These are phyloP conservation scores for Bombus confusus DNA, from an alignment of 1,140 invertebrate genomes.

Conservation along the genomic window DNA sequence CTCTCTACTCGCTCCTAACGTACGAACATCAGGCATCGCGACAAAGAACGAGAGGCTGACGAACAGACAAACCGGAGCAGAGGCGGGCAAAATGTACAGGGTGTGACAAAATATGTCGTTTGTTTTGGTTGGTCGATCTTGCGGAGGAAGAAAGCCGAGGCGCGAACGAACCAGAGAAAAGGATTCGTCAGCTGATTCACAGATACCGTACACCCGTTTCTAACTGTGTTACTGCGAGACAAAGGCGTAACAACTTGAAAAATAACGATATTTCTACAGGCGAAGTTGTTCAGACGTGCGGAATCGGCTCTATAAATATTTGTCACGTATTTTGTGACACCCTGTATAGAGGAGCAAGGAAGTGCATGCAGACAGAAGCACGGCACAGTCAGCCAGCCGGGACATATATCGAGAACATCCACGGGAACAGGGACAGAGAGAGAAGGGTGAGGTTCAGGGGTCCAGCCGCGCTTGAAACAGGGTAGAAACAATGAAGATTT, in stretches of 20 bases:
- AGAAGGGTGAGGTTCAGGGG: conserved; percentile 1
- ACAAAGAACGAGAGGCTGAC: conserved; percentile 19
- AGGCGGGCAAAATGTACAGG: not conserved
- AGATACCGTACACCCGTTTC: too few species aligned
- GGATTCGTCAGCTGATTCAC: not conserved
- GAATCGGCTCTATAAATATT: not conserved
- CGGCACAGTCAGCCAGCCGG: conserved; percentile 11
- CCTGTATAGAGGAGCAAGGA: conserved; percentile 26
- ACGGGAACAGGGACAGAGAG: conserved; percentile 6
- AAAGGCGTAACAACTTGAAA: too few species aligned
- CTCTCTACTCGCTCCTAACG: not conserved
- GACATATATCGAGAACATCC: conserved; percentile 59
- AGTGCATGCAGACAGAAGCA: conserved; percentile 44
- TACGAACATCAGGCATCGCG: conserved; percentile 6
- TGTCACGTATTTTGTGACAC: not conserved
- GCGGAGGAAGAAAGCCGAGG: too few species aligned
- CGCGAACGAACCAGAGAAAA: not conserved
- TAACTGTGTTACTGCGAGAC: too few species aligned
- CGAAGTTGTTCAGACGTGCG: fast-evolving
- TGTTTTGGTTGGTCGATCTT: too few species aligned
- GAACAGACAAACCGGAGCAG: conserved; percentile 24
- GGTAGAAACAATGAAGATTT: conserved; percentile 75
- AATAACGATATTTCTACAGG: too few species aligned
- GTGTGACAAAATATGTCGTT: not conserved
- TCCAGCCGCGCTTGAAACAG: conserved; percentile 56